Percentiles rank a stretch among this genome's conserved stretches.
Evolutionary conservation across 2,797 vertebrate genomes (phyloP).

Genomic region (Microctenopoma steveboyesi): DNA sequence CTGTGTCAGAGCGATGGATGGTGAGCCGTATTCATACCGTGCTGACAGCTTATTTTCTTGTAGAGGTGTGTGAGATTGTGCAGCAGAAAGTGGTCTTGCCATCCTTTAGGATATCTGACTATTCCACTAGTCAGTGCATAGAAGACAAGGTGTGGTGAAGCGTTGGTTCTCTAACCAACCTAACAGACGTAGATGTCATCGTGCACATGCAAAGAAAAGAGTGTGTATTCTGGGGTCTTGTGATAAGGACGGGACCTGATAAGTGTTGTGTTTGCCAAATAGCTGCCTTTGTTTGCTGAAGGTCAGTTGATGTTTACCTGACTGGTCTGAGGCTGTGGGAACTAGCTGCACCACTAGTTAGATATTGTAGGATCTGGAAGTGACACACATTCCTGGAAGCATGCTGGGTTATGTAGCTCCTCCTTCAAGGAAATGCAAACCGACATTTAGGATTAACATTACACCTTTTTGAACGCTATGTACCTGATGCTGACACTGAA

Average conservation of each 20-base stretch:
- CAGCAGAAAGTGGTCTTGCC: not conserved
- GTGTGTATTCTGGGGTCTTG: conserved; percentile 16
- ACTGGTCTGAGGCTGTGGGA: conserved; percentile 57
- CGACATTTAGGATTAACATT: not conserved
- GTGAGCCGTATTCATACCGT: conserved; percentile 4
- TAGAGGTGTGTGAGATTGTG: conserved; percentile 10
- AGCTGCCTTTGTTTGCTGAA: conserved; percentile 54
- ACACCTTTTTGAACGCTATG: not conserved
- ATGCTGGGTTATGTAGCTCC: conserved; percentile 15
- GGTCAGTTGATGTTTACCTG: conserved; percentile 57
- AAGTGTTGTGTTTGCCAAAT: conserved; percentile 40
- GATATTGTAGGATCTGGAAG: conserved; percentile 34
- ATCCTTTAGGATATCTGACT: not conserved
- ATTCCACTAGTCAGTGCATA: not conserved
- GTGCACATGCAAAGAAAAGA: not conserved
- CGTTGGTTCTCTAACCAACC: no score
- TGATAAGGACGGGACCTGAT: conserved; percentile 60
- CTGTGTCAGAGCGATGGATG: not conserved
- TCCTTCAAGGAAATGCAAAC: not conserved
- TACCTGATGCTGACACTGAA: conserved; percentile 12
- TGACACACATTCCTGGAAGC: conserved; percentile 43
- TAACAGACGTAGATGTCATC: not conserved
- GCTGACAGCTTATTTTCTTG: conserved; percentile 23
- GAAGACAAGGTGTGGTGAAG: no score
- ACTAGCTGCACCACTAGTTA: conserved; percentile 28